Base-by-base conservation (phyloP, 2,113 vertebrate genomes). In the Oncorhynchus kisutch region DNA sequence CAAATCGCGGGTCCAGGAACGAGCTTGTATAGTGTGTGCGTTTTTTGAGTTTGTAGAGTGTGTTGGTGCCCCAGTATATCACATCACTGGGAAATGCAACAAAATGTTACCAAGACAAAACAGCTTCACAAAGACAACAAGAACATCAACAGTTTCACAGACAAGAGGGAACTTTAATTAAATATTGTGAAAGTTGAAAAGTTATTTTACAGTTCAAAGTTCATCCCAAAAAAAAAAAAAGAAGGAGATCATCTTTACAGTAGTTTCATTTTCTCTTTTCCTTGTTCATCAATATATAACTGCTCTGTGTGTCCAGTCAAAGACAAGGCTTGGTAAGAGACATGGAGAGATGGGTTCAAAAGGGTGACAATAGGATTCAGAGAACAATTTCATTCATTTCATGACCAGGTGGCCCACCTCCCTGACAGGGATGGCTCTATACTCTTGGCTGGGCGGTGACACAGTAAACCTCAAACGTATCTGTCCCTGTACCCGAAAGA, bases 161-260 rank as follows among this genome's bases (percentile, higher is more conserved):
- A 98, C 96, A 97, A 95, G 96, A 97, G 96, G 95, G 94, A 97
- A 96, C 96, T 99, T 98, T 99, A 99, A 98, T 99, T 97, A 98
- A 98, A 98, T 97, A 98, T 96, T 94, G 96, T 98, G 96, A 97
- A 96, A 96, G 95, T 96, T 95, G 94, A 98, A 99, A 99, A 96
- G 94, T 96, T 97, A 89, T 91, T 96, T 97, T 98, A 98, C 96
- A 98, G 95, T 95, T 96, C 95, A 96, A 96, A 95, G 92, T 96
- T 96, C 94, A 95, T 94, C 93, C 93, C 93, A 95, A 94, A 95
- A 95, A 96, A 95, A 96, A 94, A 95, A 94, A 95, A 95, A 96
- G 95, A 96, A 96, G 94, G 31, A 34, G 91, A 95, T 95, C 94
- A 94, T 97, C 94, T 98, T 95, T 97, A 99, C 97, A 97, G 96